Conservation (phyloP, 2,888 invertebrate genomes). For the Harmothoe impar region DNA sequence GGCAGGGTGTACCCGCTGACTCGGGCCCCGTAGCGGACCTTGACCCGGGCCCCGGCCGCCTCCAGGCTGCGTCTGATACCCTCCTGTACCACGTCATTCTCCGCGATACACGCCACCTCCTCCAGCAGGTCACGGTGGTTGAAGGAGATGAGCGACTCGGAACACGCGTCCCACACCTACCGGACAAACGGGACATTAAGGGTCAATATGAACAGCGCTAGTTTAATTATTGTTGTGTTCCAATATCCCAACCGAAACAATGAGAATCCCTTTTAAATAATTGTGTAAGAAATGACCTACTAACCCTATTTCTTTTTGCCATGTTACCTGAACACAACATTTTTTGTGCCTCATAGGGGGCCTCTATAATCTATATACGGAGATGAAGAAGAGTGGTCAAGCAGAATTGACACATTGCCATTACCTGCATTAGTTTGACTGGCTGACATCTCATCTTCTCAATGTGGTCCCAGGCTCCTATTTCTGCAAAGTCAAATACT, state of each 20-base stretch:
- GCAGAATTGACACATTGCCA: too few relatives aligned
- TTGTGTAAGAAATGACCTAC: too few relatives aligned
- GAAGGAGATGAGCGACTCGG: conserved; percentile 94
- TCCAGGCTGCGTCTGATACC: conserved; percentile 86
- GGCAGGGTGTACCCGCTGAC: conserved; percentile 88
- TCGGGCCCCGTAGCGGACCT: conserved; percentile 88
- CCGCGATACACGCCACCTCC: conserved; percentile 95
- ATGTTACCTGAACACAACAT: too few relatives aligned
- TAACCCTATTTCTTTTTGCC: too few relatives aligned
- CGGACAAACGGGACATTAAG: too few relatives aligned
- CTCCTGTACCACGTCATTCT: conserved; percentile 94
- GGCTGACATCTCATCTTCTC: conserved; percentile 88
- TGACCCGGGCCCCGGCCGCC: conserved; percentile 86
- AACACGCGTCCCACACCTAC: conserved; percentile 97
- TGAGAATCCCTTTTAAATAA: too few relatives aligned
- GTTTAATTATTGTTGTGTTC: too few relatives aligned
- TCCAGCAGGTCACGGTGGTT: conserved; percentile 89
- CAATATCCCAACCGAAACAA: too few relatives aligned
- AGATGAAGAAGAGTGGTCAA: too few relatives aligned
- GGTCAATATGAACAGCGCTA: too few relatives aligned
- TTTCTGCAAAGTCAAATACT: conserved; percentile 74
- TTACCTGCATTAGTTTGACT: conserved; percentile 94
- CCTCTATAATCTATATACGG: too few relatives aligned
- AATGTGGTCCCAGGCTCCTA: conserved; percentile 93
- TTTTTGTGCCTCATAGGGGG: too few relatives aligned